Evolutionary conservation across 2,888 invertebrate species (phyloP).

Genomic region (Chrysina gloriosa): DNA sequence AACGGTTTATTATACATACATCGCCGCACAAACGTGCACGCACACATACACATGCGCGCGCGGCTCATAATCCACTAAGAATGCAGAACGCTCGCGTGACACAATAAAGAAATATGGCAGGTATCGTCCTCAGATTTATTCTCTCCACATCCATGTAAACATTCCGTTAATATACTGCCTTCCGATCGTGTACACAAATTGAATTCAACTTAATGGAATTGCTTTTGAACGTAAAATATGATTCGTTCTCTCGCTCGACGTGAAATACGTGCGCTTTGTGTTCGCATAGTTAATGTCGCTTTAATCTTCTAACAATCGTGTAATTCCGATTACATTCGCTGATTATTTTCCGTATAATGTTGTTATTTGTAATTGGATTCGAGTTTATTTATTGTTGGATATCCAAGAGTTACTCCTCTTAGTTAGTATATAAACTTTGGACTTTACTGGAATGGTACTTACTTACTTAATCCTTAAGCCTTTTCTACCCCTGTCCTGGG

Average conservation of each 20-base stretch:
- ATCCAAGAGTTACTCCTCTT: too few relatives aligned
- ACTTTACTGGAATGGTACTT: too few relatives aligned
- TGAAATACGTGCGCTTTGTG: not conserved
- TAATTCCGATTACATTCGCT: not conserved
- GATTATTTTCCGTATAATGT: too few relatives aligned
- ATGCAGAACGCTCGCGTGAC: constrained; percentile 23
- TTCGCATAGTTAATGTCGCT: not conserved
- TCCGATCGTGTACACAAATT: constrained; percentile 29
- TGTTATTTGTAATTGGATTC: too few relatives aligned
- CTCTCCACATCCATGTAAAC: constrained; percentile 26
- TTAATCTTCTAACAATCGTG: not conserved
- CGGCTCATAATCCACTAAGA: constrained; percentile 1
- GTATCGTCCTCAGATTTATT: constrained; percentile 26
- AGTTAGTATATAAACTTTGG: too few relatives aligned
- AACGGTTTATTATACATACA: constrained; percentile 1
- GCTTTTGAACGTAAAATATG: constrained; percentile 29
- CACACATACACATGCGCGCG: not conserved
- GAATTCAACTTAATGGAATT: constrained; percentile 34
- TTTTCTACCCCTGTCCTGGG: too few relatives aligned
- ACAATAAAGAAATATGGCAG: constrained; percentile 28
- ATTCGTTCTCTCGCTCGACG: not conserved
- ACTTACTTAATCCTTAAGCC: too few relatives aligned
- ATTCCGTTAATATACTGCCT: constrained; percentile 27
- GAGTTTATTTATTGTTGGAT: too few relatives aligned
- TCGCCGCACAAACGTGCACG: not conserved